Evolutionary conservation across 2,113 vertebrate species (phyloP).

Genomic region (Hemicordylus capensis): DNA sequence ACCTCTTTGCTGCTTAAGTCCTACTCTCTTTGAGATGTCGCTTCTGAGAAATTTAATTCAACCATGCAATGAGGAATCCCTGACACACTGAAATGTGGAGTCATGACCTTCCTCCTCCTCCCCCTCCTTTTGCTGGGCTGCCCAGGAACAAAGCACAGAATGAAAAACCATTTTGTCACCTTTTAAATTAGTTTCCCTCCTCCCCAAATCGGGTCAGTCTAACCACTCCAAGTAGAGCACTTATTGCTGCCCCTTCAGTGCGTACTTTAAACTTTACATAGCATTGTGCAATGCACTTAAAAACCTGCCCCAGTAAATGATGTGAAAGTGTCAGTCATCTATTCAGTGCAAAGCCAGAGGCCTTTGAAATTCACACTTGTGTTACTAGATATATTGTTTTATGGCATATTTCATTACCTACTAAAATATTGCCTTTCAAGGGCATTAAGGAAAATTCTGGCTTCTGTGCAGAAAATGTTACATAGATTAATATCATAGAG

Average conservation of each 20-base stretch:
- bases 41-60: background rate
- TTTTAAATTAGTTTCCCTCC: background rate
- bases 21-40: background rate
- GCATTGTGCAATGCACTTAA: background rate
- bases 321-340: background rate
- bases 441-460: background rate
- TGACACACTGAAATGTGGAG: background rate
- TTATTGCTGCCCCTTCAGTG: background rate
- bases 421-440: background rate
- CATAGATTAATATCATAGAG: background rate
- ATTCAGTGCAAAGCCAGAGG: background rate
- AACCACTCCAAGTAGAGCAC: background rate
- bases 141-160: background rate
- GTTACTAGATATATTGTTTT: background rate
- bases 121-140: background rate
- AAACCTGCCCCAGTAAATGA: background rate
- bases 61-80: background rate
- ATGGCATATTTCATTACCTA: background rate
- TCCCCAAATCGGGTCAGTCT: background rate
- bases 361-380: background rate
- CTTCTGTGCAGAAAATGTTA: background rate
- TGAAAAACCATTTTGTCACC: background rate
- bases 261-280: slow-evolving; percentile 4
- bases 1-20: background rate
- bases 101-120: background rate